Base-by-base conservation (phyloP, 2,888 invertebrate genomes). In the Crematogaster levior region DNA sequence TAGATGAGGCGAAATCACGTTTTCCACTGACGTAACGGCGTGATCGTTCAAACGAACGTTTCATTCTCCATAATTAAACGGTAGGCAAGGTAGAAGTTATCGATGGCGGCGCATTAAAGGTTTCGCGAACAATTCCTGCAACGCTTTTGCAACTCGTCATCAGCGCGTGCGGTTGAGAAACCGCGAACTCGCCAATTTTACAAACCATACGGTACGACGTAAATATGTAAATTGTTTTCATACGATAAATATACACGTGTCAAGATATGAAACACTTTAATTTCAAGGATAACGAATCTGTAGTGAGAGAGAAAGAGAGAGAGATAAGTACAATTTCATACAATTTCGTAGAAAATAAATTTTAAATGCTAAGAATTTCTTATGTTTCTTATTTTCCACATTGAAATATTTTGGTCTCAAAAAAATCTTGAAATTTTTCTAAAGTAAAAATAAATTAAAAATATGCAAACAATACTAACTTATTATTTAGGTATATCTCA, bases 11-110 rank as follows among this genome's bases (percentile, higher is more conserved):
- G 56, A 86, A 85, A 86, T 86, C 90, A 90, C 87, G 90, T 85
- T 86, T 85, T 66, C 81, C 68, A 51, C 70, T 90, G 88, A 88
- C 87, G 90, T 84, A 90, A 90, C 70, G 60, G 88, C 90, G 89
- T 90, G 90, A 90, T 89, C 86, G 85, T 63, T 53, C 74, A 51
- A 74, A 73, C 77, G 81, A 85, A 72, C 82, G 84, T 86, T 89
- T 86, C 84, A 84, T 88, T 88, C 83, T 79, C 65, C 82, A 84
- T 88, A 86, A 87, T 89, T 87, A 84, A 85, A 84, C 73, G 85
- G 85, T 85, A 83, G 72, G 85, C 83, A 84, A 86, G 81, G 86
- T 84, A 63, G 81, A 75, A 63, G 77, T 85, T 84, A 74, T 84
- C 70, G 70, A 68, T 73, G 74, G 66, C 46, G 40, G 73, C 82